Percentiles rank a stretch among this genome's conserved stretches.
These are phyloP conservation scores for Creontiades dilutus DNA, from an alignment of 2,888 invertebrate genomes.

Conservation along the genomic window DNA sequence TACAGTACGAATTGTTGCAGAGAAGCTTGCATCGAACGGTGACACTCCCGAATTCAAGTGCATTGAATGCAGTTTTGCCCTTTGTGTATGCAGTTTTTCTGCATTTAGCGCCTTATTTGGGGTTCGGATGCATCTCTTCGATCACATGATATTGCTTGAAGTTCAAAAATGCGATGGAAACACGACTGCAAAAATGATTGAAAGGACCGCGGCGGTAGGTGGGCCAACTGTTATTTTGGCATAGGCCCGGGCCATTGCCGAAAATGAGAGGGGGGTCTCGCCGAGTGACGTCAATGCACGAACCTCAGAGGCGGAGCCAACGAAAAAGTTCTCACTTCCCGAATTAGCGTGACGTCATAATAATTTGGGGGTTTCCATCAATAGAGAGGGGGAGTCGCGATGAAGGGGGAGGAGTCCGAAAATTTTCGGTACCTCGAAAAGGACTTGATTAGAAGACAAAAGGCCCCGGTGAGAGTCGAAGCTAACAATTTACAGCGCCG, in stretches of 20 bases:
- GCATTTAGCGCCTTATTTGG: neutral
- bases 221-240: slow-evolving; percentile 68
- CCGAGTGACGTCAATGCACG: slow-evolving; percentile 73
- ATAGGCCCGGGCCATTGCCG: slow-evolving; percentile 75
- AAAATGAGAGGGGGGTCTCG: slow-evolving; percentile 63
- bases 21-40: neutral
- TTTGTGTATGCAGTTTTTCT: slow-evolving; percentile 55
- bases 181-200: neutral
- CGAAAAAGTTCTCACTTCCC: slow-evolving; percentile 61
- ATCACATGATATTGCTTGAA: neutral
- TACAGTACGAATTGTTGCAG: neutral
- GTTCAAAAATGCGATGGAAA: neutral
- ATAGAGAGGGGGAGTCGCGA: neutral
- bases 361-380: neutral
- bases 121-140: neutral
- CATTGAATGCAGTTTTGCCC: neutral
- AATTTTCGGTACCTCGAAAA: neutral
- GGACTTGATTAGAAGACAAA: neutral
- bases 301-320: slow-evolving; percentile 66
- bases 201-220: slow-evolving; percentile 15
- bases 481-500: slow-evolving; percentile 60
- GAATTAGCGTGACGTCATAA: slow-evolving; percentile 69
- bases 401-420: neutral
- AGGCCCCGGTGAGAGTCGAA: neutral
- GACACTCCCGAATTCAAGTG: neutral